These are phyloP conservation scores for Chaetodon auriga DNA, from an alignment of 2,113 vertebrate genomes.

Conservation along the genomic window DNA sequence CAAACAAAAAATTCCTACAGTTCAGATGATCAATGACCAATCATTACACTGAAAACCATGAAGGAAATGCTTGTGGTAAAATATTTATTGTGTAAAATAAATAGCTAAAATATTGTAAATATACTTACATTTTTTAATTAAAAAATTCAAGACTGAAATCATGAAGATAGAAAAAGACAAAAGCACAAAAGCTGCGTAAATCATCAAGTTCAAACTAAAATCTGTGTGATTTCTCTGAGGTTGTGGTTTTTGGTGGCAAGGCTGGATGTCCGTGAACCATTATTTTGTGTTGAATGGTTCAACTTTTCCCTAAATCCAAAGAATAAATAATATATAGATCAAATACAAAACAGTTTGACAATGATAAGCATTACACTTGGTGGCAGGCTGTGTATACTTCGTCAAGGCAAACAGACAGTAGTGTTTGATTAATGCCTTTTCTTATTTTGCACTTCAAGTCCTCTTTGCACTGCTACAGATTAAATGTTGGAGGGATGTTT, in stretches of 20 bases:
- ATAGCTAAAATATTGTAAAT: conserved; percentile 74
- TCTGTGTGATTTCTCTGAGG: conserved; percentile 2
- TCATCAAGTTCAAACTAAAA: neutral
- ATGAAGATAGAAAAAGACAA: neutral
- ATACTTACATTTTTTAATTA: conserved; percentile 68
- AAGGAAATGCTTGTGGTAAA: conserved; percentile 30
- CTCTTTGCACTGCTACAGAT: conserved; percentile 1
- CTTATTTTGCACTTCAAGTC: neutral
- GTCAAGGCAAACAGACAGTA: neutral
- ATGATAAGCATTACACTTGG: neutral
- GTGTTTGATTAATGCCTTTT: neutral
- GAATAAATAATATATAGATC: conserved; percentile 34
- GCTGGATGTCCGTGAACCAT: neutral
- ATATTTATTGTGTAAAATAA: conserved; percentile 80
- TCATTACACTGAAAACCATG: neutral
- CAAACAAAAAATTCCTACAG: neutral
- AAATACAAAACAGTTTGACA: neutral
- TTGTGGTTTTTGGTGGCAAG: conserved; percentile 22
- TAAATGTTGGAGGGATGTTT: conserved; percentile 10
- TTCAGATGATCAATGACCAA: neutral
- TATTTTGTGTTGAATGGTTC: neutral
- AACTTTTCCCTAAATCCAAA: neutral
- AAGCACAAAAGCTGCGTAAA: conserved; percentile 2
- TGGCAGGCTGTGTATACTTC: neutral
- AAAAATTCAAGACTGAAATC: conserved; percentile 51